Evolutionary conservation across 2,888 invertebrate species (phyloP), one percentile per base, ranked within the genome.

Genomic region (Monopis laevigella): DNA sequence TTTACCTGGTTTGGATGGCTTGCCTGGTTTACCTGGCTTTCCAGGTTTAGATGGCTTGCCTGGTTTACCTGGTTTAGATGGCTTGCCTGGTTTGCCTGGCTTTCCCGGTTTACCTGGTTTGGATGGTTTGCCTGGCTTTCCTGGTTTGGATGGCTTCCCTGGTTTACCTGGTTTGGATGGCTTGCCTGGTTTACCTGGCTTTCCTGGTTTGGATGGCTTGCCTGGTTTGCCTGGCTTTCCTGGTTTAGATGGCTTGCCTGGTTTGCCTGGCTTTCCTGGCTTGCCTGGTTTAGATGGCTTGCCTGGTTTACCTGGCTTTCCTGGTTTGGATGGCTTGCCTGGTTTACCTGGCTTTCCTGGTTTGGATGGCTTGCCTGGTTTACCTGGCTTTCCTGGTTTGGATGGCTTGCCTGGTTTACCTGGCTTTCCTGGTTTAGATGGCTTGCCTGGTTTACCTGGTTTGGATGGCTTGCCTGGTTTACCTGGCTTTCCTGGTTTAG

Each of bases 1-100:
- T 5, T 41, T 30, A 10, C 47, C 47, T 45, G 48, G 48, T 12
- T 28, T 18, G 11, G 42, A 45, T 26, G 48, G 47, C 2, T 24
- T 39, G 8, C 18, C 40, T 39, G 43, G 43, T 1, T 39, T 19
- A 2, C 28, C 41, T 34, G 30, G 32, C 4, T 18, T 28, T 2
- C 12, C 32, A 21, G 43, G 18, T 19, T 36, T 26, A 14, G 27
- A 32, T 16, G 41, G 40, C 0, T 27, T 26, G n/a, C 41, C 43
- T 6, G 40, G 40, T 11, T 29, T 11, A 5, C 11, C 2, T 17
- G 46, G 41, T 16, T 40, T 13, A 12, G 18, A 18, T 27, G 43
- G 36, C 6, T 30, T 18, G n/a, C 34, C 41, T 27, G 41, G 41
- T 1, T 27, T 40, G n/a, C 26, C 29, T 27, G 43, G 43, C 14